Evolutionary conservation across 2,113 vertebrate genomes (phyloP), one percentile per base, ranked within the genome.

Genomic region (Pogonocichla stellata): DNA sequence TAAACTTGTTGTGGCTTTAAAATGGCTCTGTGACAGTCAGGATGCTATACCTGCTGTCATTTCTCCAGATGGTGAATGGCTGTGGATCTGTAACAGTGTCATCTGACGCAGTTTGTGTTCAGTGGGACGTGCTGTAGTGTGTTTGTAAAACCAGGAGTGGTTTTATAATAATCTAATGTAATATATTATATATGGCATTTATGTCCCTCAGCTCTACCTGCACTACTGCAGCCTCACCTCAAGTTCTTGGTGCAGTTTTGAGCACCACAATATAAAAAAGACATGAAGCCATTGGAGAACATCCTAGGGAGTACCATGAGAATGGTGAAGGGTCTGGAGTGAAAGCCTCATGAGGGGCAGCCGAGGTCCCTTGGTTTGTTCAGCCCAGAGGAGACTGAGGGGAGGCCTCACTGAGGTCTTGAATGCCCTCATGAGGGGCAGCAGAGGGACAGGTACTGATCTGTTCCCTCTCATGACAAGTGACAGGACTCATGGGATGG

Each of bases 371-470:
- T 51, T 20, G 38, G 45, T 51, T 58, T 73, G 45, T 38, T 81
- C 78, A 81, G 53, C 10, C 33, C 14, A 7, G 50, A 31, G 19
- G 9, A 64, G 34, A 57, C 18, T 50, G 73, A 87, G 57, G 31
- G 34, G 31, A 80, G 20, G 64, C 31, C 28, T 66, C 86, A 19
- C 11, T 48, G 66, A 17, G 25, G 6, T 34, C 57, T 56, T 71
- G 42, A 64, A 0, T 0, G 0, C 14, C 67, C 60, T 66, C 60
- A 1, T 10, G 36, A 60, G 69, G 45, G 38, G n/a, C 45, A 53
- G 53, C 61, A 36, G 72, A 75, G 61, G 72, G 33, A 12, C 53
- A 36, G 83, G 45, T 6, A 60, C 38, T 14, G 16, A 22, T 61
- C 47, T 47, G 0, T 47, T 67, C 9, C 12, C 78, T 74, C 38